Conservation (phyloP, 2,113 vertebrate species). For the Hypanus sabinus region DNA sequence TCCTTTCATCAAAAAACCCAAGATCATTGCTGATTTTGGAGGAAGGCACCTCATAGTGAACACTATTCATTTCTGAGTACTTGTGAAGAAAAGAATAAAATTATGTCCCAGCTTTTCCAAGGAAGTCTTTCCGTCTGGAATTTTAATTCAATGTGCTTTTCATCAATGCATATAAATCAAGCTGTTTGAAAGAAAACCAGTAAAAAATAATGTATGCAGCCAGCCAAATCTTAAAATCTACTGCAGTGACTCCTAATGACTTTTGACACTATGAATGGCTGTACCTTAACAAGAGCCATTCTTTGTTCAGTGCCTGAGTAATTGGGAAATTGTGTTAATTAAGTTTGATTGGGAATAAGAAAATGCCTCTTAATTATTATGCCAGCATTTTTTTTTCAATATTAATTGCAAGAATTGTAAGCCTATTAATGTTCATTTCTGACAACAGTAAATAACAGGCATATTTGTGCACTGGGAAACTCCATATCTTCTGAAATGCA, state of each 20-base stretch:
- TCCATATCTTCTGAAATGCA: neutral
- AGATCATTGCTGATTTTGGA: neutral
- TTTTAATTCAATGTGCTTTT: neutral
- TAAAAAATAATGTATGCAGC: neutral
- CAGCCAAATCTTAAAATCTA: slow-evolving; percentile 18
- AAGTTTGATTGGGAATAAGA: neutral
- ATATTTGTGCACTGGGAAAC: neutral
- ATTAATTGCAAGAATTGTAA: neutral
- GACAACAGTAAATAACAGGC: slow-evolving; percentile 33
- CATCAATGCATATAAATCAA: neutral
- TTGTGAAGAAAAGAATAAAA: neutral
- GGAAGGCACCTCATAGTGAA: neutral
- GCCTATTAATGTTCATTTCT: slow-evolving; percentile 2
- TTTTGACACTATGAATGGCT: neutral
- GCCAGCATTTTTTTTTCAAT: neutral
- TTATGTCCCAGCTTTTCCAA: neutral
- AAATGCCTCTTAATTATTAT: neutral
- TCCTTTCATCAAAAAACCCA: neutral
- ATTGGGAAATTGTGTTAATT: slow-evolving; percentile 5
- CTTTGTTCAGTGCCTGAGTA: slow-evolving; percentile 9
- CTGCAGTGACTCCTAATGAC: neutral
- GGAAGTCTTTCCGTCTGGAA: neutral
- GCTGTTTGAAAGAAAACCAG: neutral
- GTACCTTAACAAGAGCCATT: neutral
- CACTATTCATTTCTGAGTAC: neutral